Conservation (phyloP, 37 sponge, comb jelly and placozoan genomes). For the Cliona cf. orientalis region DNA sequence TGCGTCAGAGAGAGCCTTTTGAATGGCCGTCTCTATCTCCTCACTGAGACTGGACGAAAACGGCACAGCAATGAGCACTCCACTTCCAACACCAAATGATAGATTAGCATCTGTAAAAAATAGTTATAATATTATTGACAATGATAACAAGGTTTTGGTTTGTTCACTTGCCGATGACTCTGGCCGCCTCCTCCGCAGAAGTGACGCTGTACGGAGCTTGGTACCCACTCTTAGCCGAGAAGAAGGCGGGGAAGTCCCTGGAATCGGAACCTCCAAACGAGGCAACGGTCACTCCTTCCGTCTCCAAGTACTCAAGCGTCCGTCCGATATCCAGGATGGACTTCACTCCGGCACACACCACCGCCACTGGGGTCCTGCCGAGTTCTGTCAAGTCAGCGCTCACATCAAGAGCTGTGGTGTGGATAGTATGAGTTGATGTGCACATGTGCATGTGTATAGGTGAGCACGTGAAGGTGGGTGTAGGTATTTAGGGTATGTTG, state of each 20-base stretch:
- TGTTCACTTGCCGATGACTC: conserved; percentile 38
- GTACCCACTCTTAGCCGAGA: conserved; percentile 85
- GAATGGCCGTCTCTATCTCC: conserved; percentile 78
- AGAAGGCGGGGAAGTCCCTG: conserved; percentile 91
- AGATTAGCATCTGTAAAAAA: conserved; percentile 54
- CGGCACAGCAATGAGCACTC: conserved; percentile 91
- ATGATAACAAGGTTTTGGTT: background rate
- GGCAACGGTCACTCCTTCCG: conserved; percentile 87
- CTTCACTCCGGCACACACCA: conserved; percentile 98
- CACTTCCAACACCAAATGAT: conserved; percentile 54
- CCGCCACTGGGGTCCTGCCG: conserved; percentile 93
- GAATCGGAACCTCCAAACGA: conserved; percentile 60
- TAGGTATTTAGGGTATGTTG: background rate
- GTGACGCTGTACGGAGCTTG: conserved; percentile 43
- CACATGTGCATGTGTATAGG: background rate
- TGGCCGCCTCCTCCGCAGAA: conserved; percentile 50
- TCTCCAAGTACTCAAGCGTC: conserved; percentile 94
- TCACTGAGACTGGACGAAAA: conserved; percentile 67
- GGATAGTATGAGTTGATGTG: background rate
- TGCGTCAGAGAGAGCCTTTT: conserved; percentile 73
- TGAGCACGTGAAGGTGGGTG: background rate
- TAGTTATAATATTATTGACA: background rate
- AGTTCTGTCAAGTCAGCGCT: conserved; percentile 96
- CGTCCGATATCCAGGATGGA: conserved; percentile 93
- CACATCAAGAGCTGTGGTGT: conserved; percentile 76